Conservation (phyloP, 2,888 invertebrate species). For the Drosophila lutescens region DNA sequence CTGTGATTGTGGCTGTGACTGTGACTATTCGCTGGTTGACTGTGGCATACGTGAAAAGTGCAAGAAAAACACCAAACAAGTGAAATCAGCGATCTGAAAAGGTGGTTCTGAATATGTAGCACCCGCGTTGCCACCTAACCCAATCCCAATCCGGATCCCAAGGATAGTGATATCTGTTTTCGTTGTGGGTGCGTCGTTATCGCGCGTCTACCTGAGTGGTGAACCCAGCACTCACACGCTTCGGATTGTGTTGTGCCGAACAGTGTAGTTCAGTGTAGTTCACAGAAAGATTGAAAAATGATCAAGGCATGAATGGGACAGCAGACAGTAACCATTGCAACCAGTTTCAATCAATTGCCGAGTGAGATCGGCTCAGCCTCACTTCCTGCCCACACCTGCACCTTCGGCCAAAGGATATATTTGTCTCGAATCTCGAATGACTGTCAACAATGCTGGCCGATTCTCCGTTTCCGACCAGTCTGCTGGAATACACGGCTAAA, state of each 20-base stretch:
- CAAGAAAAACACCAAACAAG: background rate
- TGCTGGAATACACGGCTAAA: background rate
- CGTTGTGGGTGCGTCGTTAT: background rate
- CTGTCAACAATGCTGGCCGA: background rate
- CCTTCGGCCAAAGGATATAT: background rate
- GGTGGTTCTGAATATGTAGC: background rate
- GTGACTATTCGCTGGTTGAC: slow-evolving; percentile 7
- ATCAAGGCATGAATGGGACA: background rate
- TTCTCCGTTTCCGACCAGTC: background rate
- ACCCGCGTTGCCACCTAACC: background rate
- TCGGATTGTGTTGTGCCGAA: background rate
- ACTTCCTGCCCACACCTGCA: background rate
- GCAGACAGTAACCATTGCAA: background rate
- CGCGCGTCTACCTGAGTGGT: slow-evolving; percentile 12
- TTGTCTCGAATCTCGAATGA: background rate
- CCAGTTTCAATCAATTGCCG: background rate
- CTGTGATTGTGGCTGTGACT: slow-evolving; percentile 16
- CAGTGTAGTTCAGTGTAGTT: slow-evolving; percentile 5
- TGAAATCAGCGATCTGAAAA: background rate
- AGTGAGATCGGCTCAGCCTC: background rate
- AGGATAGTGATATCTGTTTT: background rate
- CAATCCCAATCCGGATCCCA: background rate
- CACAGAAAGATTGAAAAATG: background rate
- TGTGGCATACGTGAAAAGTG: background rate
- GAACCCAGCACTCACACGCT: background rate